These are phyloP conservation scores for Leptobrachium leishanense DNA, from an alignment of 2,113 vertebrate species.

Conservation along the genomic window DNA sequence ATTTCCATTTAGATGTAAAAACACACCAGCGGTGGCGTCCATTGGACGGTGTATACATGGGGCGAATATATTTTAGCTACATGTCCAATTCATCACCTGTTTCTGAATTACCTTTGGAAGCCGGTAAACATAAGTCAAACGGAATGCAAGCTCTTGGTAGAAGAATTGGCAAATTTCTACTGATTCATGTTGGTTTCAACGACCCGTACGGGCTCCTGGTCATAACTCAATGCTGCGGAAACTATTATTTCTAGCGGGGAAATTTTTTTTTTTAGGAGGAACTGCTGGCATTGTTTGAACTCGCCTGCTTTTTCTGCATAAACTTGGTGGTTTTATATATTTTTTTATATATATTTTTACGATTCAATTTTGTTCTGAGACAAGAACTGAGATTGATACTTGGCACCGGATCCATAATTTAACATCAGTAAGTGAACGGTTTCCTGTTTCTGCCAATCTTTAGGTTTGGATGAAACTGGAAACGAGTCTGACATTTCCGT, in stretches of 20 bases:
- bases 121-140: constrained; percentile 9
- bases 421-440: neutral
- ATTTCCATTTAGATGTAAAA: constrained; percentile 10
- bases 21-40: neutral
- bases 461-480: neutral
- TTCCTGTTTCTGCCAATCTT: neutral
- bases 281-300: neutral
- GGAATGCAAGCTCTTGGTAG: neutral
- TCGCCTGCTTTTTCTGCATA: neutral
- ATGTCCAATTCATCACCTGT: constrained; percentile 14
- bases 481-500: neutral
- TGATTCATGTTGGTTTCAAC: constrained; percentile 22
- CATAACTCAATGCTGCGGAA: neutral
- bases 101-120: constrained; percentile 19
- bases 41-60: neutral
- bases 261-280: neutral
- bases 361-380: neutral
- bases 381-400: constrained; percentile 5
- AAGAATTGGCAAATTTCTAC: neutral
- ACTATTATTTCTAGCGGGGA: constrained; percentile 6
- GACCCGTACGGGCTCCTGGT: neutral
- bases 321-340: neutral
- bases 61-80: constrained; percentile 12
- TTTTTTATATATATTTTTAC: neutral
- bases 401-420: neutral